A percentile compares a stretch with the other conserved stretches of the same genome.
phyloP scores from a whole-genome alignment of 2,113 vertebrate genomes.

The Leuciscus idus region DNA sequence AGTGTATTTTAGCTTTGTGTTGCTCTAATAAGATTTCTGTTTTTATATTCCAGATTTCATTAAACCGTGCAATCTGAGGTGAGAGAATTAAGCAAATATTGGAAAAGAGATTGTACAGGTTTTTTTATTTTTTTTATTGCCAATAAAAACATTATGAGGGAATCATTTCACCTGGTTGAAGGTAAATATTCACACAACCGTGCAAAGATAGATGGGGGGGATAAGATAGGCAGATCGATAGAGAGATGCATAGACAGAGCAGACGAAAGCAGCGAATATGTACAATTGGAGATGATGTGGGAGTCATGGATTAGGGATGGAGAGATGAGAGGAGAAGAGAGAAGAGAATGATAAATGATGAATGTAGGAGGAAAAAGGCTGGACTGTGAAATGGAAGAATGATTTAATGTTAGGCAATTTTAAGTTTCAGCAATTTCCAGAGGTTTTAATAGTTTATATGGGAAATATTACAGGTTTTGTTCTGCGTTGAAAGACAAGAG shows the following conservation, averaged over 20 bases:
- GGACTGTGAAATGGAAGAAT: neutral
- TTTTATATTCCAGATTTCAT: slow-evolving; percentile 73
- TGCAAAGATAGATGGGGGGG: neutral
- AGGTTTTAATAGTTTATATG: neutral
- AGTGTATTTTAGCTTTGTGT: slow-evolving; percentile 68
- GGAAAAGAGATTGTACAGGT: slow-evolving; percentile 47
- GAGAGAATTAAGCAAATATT: slow-evolving; percentile 74
- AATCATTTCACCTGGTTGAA: slow-evolving; percentile 62
- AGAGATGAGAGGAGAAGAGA: slow-evolving; percentile 24
- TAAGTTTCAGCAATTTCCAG: neutral
- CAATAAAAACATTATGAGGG: slow-evolving; percentile 74
- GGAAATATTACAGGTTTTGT: neutral
- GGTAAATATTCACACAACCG: slow-evolving; percentile 64
- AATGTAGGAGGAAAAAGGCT: neutral
- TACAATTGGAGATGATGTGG: slow-evolving; percentile 38
- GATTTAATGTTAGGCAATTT: neutral
- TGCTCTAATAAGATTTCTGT: slow-evolving; percentile 69
- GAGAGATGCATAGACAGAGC: slow-evolving; percentile 5
- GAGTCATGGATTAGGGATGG: slow-evolving; percentile 33
- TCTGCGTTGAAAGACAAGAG: too few relatives aligned
- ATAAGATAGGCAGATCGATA: slow-evolving; percentile 17
- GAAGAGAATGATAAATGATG: slow-evolving; percentile 9
- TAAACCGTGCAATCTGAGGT: slow-evolving; percentile 69
- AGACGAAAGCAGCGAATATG: slow-evolving; percentile 33
- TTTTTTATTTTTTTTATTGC: slow-evolving; percentile 53